phyloP scores from a whole-genome alignment of 2,113 vertebrate genomes.

The Melanotaenia duboulayi region DNA sequence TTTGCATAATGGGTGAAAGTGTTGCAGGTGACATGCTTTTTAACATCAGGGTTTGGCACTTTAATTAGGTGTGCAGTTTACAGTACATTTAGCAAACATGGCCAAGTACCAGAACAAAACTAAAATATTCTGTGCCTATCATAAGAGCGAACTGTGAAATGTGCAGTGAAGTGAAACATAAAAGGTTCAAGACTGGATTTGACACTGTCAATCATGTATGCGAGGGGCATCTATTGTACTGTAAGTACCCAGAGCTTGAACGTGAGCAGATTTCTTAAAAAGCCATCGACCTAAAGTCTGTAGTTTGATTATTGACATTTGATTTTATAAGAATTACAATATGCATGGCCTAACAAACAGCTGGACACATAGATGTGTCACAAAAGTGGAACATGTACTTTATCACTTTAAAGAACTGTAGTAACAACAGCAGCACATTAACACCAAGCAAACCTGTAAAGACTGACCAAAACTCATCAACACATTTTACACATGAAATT shows the following conservation, averaged over 20 bases:
- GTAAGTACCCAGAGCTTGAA: background rate
- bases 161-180: constrained; percentile 75
- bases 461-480: background rate
- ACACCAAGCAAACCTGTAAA: background rate
- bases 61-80: constrained; percentile 41
- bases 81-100: constrained; percentile 40
- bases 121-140: constrained; percentile 65
- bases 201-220: constrained; percentile 74
- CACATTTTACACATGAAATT: constrained; percentile 11
- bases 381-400: background rate
- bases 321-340: background rate
- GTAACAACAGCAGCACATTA: constrained; percentile 1
- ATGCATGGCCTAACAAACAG: background rate
- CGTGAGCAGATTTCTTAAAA: background rate
- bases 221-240: background rate
- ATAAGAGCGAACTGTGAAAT: constrained; percentile 66
- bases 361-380: background rate
- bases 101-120: constrained; percentile 50
- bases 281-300: background rate
- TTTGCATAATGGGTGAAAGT: background rate
- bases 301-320: constrained; percentile 2
- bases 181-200: constrained; percentile 72
- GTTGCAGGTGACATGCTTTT: background rate
- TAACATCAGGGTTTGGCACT: constrained; percentile 2
- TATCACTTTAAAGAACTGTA: background rate